Conservation (phyloP, 1,140 invertebrate genomes). For the Acromyrmex charruanus region DNA sequence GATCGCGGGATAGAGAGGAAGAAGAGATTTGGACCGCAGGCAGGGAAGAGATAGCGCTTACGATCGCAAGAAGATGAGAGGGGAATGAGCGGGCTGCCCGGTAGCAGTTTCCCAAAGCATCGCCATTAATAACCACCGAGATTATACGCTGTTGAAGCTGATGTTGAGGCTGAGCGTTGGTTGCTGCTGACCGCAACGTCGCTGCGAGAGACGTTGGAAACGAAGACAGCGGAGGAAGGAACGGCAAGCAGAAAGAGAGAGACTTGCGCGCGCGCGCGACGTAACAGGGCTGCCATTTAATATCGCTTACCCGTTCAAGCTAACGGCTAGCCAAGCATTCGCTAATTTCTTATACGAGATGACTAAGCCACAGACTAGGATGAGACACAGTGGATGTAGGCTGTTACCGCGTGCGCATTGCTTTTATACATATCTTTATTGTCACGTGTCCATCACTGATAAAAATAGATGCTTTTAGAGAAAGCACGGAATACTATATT, state of each 20-base stretch:
- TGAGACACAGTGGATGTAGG: slow-evolving; percentile 9
- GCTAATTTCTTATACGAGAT: slow-evolving; percentile 82
- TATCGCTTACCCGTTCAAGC: slow-evolving; percentile 78
- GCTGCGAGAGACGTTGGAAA: slow-evolving; percentile 63
- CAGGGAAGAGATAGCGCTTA: slow-evolving; percentile 54
- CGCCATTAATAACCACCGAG: slow-evolving; percentile 85
- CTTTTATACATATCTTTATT: neutral
- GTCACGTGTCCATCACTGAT: neutral
- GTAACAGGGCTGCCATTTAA: slow-evolving; percentile 81
- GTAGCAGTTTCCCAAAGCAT: slow-evolving; percentile 86
- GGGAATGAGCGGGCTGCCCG: slow-evolving; percentile 79
- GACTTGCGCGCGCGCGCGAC: slow-evolving; percentile 58
- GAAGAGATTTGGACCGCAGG: slow-evolving; percentile 43
- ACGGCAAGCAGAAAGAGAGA: slow-evolving; percentile 4
- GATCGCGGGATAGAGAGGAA: slow-evolving; percentile 53
- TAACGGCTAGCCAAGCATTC: slow-evolving; percentile 80
- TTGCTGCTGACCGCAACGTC: slow-evolving; percentile 67
- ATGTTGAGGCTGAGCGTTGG: slow-evolving; percentile 38
- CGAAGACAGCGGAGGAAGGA: slow-evolving; percentile 72
- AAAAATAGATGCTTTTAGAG: neutral
- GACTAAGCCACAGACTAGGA: slow-evolving; percentile 22
- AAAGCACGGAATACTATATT: neutral
- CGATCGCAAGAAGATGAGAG: slow-evolving; percentile 72
- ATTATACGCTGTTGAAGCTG: slow-evolving; percentile 83
- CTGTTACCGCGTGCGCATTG: neutral